Evolutionary conservation across 2,797 vertebrate species (phyloP).

Genomic region (Calcarius lapponicus): DNA sequence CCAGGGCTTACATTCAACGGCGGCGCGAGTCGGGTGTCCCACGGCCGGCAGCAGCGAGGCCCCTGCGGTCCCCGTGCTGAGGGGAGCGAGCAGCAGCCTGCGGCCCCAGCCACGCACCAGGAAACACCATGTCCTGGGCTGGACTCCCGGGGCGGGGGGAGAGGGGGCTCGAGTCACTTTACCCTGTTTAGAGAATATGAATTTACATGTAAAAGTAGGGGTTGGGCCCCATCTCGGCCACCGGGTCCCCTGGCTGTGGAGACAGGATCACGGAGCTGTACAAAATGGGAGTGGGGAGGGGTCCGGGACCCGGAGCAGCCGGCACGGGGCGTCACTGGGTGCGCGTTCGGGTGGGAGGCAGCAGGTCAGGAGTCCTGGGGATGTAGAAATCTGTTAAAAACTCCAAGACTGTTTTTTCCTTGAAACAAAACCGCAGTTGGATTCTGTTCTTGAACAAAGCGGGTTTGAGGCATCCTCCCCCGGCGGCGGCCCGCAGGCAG

Average conservation of each 20-base stretch:
- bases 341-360: not conserved
- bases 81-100: not conserved
- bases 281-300: constrained; percentile 52
- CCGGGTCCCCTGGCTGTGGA: constrained; percentile 22
- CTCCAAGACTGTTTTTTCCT: constrained; percentile 40
- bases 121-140: not conserved
- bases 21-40: not conserved
- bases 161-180: constrained; percentile 63
- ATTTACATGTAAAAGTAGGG: constrained; percentile 79
- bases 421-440: constrained; percentile 32
- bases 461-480: constrained; percentile 40
- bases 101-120: not conserved
- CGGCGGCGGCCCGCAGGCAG: constrained; percentile 9
- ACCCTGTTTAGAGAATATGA: constrained; percentile 82
- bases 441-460: constrained; percentile 15
- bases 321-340: not conserved
- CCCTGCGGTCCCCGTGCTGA: not conserved
- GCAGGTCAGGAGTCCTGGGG: constrained; percentile 31
- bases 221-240: constrained; percentile 60
- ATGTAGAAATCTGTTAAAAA: constrained; percentile 69
- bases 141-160: not conserved
- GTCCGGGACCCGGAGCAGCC: constrained; percentile 3
- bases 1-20: constrained; percentile 62
- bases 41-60: not conserved
- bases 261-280: constrained; percentile 60